Evolutionary conservation across 2,797 vertebrate species (phyloP).

Genomic region (Dipus sagitta): DNA sequence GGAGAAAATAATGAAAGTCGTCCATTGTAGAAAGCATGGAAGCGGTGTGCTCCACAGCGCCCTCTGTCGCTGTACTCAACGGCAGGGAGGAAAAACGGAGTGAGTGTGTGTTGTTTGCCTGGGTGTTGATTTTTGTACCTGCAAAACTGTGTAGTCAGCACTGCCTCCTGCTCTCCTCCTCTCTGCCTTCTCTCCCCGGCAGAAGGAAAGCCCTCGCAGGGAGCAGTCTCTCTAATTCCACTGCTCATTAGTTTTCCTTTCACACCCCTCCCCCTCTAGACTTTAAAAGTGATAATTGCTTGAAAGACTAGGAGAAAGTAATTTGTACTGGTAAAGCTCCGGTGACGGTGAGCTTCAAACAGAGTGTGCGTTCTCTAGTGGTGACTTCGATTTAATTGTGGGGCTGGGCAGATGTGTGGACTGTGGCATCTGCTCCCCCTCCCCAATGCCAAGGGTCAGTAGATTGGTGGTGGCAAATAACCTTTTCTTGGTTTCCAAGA

Average conservation of each 20-base stretch:
- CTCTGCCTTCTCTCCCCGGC: conserved; percentile 79
- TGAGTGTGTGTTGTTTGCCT: not conserved
- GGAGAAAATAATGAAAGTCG: not conserved
- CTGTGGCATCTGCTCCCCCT: not conserved
- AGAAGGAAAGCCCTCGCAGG: conserved; percentile 90
- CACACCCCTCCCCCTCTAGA: conserved; percentile 64
- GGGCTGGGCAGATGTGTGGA: not conserved
- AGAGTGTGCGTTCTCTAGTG: conserved; percentile 1
- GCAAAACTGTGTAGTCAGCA: conserved; percentile 85
- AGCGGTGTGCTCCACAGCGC: not conserved
- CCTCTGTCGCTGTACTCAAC: not conserved
- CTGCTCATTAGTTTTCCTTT: conserved; percentile 85
- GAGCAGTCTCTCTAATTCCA: conserved; percentile 89
- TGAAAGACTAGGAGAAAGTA: conserved; percentile 82
- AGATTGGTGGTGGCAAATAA: not conserved
- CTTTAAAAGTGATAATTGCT: conserved; percentile 91
- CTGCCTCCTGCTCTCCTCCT: conserved; percentile 72
- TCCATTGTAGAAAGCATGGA: conserved; percentile 9
- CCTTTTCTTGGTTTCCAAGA: not conserved
- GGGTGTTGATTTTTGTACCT: conserved; percentile 81
- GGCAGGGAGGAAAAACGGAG: not conserved
- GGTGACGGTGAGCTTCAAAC: conserved; percentile 75
- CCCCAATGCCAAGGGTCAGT: not conserved
- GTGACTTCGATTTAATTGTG: conserved; percentile 62
- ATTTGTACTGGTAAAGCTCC: conserved; percentile 67